Base-by-base conservation (phyloP, 2,888 invertebrate genomes). In the Torymus texanus region DNA sequence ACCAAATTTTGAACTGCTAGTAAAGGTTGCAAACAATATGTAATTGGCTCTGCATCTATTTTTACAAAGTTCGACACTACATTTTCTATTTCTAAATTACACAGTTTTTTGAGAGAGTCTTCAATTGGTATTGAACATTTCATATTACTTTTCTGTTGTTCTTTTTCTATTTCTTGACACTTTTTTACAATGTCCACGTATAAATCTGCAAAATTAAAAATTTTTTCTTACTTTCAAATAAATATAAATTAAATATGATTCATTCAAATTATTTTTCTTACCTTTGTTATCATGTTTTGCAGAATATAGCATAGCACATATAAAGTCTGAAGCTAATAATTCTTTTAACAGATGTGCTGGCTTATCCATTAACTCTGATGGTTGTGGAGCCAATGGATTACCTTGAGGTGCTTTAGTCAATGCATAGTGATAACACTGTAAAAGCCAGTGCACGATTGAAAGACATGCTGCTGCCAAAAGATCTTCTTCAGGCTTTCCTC, bases 401-500 rank as follows among this genome's bases (percentile, higher is more conserved):
- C 86, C 82, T 76, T 88, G 89, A 2, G 87, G 85, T 78, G 88
- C 81, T 81, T 91, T 91, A 24, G 91, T 91, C n/a, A 91, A 81
- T 0, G 90, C 86, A 77, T 92, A 91, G 67, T 91, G 88, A 84
- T 95, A 94, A 73, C 96, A 95, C 89, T 95, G 95, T 56, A 96
- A 90, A 56, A 97, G 91, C 97, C 97, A 97, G 84, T 94, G 91
- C 1, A 95, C 94, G 61, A 97, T 93, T 0, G 96, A 95, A 16
- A 97, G 92, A n/a, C 97, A 93, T 1, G 97, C 94, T 75, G 94
- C 94, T 0, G 97, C 95, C n/a, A 96, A 90, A 16, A 96, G 92
- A 84, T 95, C 94, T 90, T 97, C 97, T 88, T 98, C 98, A 76
- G 96, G 94, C 91, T 97, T 97, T 0, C 95, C 95, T 81, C 95